phyloP scores from a whole-genome alignment of 1,140 invertebrate genomes.

The Saxidomus purpurata region DNA sequence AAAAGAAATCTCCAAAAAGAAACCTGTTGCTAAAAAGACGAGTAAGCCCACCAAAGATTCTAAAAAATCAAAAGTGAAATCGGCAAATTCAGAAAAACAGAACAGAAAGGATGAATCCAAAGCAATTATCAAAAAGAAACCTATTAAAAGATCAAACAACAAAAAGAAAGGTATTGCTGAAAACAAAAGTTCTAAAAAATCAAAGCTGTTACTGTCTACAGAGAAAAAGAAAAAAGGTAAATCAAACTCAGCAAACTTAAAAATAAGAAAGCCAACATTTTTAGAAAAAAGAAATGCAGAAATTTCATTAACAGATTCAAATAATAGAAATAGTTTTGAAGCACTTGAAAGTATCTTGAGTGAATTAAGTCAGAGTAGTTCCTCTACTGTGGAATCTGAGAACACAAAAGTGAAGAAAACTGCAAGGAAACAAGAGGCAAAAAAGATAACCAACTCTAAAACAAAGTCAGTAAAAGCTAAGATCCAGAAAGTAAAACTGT shows the following conservation, averaged over 20 bases:
- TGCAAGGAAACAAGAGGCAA: background rate
- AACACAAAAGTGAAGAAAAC: background rate
- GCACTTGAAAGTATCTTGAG: constrained; percentile 15
- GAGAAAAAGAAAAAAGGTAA: background rate
- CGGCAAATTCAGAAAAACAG: background rate
- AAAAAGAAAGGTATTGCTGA: background rate
- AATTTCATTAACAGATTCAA: background rate
- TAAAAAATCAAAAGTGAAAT: background rate
- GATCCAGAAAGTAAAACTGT: background rate
- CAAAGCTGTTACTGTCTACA: background rate
- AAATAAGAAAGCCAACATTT: constrained; percentile 5
- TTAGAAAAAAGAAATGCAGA: background rate
- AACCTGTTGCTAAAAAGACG: background rate
- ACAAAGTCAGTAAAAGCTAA: background rate
- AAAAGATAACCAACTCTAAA: background rate
- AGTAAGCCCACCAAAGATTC: background rate
- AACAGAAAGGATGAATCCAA: background rate
- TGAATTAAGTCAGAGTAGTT: constrained; percentile 3
- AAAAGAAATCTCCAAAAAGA: background rate
- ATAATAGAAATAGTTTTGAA: constrained; percentile 5
- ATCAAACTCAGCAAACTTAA: background rate
- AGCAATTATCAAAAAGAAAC: background rate
- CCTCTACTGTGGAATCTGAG: background rate
- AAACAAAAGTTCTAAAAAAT: background rate
- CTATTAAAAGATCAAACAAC: background rate